These are phyloP conservation scores for Sternarchorhynchus goeldii DNA, from an alignment of 2,797 vertebrate genomes.

Conservation along the genomic window DNA sequence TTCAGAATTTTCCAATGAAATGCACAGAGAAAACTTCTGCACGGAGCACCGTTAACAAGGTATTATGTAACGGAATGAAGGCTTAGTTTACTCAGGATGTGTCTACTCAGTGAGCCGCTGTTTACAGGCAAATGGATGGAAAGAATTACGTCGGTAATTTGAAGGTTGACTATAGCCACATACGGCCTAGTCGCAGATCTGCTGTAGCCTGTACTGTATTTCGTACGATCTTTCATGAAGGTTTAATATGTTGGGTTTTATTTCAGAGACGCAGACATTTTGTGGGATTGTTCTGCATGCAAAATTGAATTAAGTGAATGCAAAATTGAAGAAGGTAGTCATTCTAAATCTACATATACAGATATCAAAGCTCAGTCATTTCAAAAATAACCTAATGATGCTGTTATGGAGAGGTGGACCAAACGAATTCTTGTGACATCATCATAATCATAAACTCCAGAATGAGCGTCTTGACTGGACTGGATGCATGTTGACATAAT, in stretches of 20 bases:
- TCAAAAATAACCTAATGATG: too few species aligned
- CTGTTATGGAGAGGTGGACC: too few species aligned
- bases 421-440: too few species aligned
- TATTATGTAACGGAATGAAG: neutral
- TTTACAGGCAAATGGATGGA: constrained; percentile 44
- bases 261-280: too few species aligned
- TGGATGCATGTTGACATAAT: too few species aligned
- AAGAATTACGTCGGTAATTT: constrained; percentile 40
- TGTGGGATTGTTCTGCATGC: too few species aligned
- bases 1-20: neutral
- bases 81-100: constrained; percentile 9
- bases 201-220: constrained; percentile 25
- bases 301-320: too few species aligned
- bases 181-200: constrained; percentile 52
- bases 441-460: too few species aligned
- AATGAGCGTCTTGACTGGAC: too few species aligned
- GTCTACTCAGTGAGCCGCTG: constrained; percentile 20
- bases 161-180: constrained; percentile 59
- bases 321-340: too few species aligned
- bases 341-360: neutral
- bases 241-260: neutral
- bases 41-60: neutral
- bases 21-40: neutral
- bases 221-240: neutral
- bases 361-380: neutral